Percentiles rank a stretch among this genome's conserved stretches.
Evolutionary conservation across 2,113 vertebrate species (phyloP).

Genomic region (Paramisgurnus dabryanus): DNA sequence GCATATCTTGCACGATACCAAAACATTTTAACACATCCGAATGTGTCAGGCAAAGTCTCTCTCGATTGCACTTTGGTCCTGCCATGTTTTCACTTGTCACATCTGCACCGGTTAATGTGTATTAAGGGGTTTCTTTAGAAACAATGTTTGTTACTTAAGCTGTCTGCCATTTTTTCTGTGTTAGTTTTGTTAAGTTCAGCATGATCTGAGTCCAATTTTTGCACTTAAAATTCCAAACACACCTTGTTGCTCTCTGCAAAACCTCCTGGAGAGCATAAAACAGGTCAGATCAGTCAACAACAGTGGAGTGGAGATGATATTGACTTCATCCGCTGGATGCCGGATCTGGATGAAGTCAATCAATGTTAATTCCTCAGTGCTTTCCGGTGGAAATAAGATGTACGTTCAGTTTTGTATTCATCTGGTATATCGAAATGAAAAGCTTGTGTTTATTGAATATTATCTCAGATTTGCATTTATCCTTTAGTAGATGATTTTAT

Average conservation of each 20-base stretch:
- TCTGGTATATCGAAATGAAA: background rate
- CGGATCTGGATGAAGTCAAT: constrained; percentile 32
- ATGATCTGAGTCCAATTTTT: constrained; percentile 16
- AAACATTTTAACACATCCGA: constrained; percentile 34
- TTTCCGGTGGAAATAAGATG: background rate
- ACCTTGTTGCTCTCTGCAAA: constrained; percentile 38
- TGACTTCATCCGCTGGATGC: constrained; percentile 14
- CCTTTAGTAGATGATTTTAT: too few species aligned
- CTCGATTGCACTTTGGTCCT: background rate
- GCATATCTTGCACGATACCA: constrained; percentile 39
- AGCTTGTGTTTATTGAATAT: background rate
- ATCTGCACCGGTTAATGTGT: constrained; percentile 1
- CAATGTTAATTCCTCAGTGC: constrained; percentile 36
- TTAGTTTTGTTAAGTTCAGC: constrained; percentile 7
- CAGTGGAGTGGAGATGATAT: constrained; percentile 11
- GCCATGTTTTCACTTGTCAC: constrained; percentile 18
- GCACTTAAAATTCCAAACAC: constrained; percentile 42
- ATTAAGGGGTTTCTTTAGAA: background rate
- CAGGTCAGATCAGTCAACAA: constrained; percentile 48
- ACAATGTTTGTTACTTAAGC: background rate
- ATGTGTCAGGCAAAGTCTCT: background rate
- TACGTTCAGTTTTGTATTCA: background rate
- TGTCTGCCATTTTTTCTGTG: background rate
- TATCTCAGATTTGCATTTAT: background rate
- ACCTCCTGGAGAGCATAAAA: constrained; percentile 28